Base-by-base conservation (phyloP, 2,888 invertebrate genomes). In the Unio delphinus region DNA sequence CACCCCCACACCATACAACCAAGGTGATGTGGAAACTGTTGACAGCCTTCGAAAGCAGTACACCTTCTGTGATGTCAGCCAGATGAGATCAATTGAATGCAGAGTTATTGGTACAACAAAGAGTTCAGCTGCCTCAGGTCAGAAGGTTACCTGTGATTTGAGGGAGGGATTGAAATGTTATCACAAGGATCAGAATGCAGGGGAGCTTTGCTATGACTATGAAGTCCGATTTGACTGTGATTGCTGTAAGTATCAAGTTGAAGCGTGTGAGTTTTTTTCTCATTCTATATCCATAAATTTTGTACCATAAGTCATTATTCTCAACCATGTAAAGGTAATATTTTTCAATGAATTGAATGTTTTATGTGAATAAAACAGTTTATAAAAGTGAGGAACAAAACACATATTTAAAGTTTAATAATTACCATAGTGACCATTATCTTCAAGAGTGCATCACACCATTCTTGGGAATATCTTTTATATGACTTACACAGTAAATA, bases 141-240 rank as follows among this genome's bases (percentile, higher is more conserved):
- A 95, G 68, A 92, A 94, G 84, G 94, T 94, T 0, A 93, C 94
- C 80, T 96, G 96, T 87, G 94, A 93, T 79, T 60, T 82, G 59
- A 68, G 71, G 34, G 73, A 81, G 26, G 86, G 86, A 54, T 75
- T 86, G 55, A 76, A 69, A 15, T 86, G 86, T 75, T 72, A 75
- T 67, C 78, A 83, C 65, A 74, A 63, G 28, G 76, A 82, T 45
- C 82, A 84, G 66, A 63, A 69, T 4, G 67, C 65, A 34, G 78
- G 76, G 1, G 72, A 77, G 57, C 61, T 77, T 60, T 89, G 89
- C 71, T 68, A 80, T 58, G 87, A 89, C 73, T 89, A 87, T 71
- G 87, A 89, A 85, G 83, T 89, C 28, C 70, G 87, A 64, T 86
- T 85, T 70, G 82, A 80, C 56, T 89, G 89, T 73, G 89, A 92